A percentile compares a stretch with the other conserved stretches of the same genome.
These are phyloP conservation scores for Ranitomeya variabilis DNA, from an alignment of 2,113 vertebrate genomes.

Conservation along the genomic window DNA sequence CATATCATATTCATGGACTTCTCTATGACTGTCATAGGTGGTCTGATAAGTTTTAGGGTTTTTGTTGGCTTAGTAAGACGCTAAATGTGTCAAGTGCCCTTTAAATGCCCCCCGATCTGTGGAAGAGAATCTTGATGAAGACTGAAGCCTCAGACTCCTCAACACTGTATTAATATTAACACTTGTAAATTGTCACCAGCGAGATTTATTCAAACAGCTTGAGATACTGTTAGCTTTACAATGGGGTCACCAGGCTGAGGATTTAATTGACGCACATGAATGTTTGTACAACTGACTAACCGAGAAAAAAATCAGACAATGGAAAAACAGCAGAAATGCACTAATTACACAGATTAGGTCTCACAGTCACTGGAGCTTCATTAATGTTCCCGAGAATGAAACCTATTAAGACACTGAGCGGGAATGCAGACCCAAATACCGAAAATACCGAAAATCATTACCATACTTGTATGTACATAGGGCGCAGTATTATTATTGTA, in stretches of 20 bases:
- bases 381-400: not conserved
- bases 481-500: not conserved
- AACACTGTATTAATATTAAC: not conserved
- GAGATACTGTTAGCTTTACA: not conserved
- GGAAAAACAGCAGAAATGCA: not conserved
- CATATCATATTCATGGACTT: no score
- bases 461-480: not conserved
- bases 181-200: not conserved
- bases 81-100: not conserved
- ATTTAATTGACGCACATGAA: not conserved
- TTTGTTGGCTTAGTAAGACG: not conserved
- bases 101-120: not conserved
- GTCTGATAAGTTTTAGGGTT: not conserved
- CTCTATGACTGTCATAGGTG: not conserved
- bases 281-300: not conserved
- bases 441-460: no score
- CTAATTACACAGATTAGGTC: not conserved
- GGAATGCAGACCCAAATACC: not conserved
- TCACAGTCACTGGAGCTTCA: not conserved
- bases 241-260: not conserved
- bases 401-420: not conserved
- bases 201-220: not conserved
- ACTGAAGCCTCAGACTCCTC: not conserved
- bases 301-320: not conserved
- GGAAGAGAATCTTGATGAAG: no score